Evolutionary conservation across 1,140 invertebrate genomes (phyloP).

Genomic region (Trichogramma pretiosum): DNA sequence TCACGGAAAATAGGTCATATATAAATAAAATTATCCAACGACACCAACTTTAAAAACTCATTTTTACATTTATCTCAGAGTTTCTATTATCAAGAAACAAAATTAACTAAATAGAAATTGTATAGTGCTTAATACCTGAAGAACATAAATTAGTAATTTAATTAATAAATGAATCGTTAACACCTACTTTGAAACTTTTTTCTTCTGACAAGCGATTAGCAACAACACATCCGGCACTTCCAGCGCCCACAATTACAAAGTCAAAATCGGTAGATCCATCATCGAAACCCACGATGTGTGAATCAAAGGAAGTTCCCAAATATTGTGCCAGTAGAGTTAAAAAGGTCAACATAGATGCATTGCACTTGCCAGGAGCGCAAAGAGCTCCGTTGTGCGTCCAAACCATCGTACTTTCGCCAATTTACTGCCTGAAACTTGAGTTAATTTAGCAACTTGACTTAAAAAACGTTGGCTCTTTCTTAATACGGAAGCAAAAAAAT

Average conservation of each 20-base stretch:
- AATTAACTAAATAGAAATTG: no score
- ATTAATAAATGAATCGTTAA: neutral
- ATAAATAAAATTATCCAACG: neutral
- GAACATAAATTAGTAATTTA: neutral
- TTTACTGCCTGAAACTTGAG: no score
- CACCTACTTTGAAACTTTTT: constrained; percentile 40
- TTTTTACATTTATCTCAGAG: neutral
- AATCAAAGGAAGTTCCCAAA: neutral
- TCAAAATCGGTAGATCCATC: neutral
- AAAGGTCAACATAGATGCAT: neutral
- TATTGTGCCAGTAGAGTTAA: constrained; percentile 1
- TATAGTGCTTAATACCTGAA: no score
- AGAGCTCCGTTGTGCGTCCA: no score
- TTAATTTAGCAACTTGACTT: no score
- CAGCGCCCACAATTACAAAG: neutral
- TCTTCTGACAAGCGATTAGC: constrained; percentile 53
- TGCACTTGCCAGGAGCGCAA: neutral
- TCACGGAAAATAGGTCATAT: no score
- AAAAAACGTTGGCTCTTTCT: no score
- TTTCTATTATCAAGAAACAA: no score
- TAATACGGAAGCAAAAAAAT: no score
- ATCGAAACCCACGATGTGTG: neutral
- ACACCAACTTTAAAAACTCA: neutral
- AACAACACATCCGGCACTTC: constrained; percentile 59
- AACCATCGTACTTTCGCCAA: no score